Percentiles rank a stretch among this genome's conserved stretches.
Conservation (phyloP, 2,888 invertebrate genomes). For the Petrolisthes manimaculis region DNA sequence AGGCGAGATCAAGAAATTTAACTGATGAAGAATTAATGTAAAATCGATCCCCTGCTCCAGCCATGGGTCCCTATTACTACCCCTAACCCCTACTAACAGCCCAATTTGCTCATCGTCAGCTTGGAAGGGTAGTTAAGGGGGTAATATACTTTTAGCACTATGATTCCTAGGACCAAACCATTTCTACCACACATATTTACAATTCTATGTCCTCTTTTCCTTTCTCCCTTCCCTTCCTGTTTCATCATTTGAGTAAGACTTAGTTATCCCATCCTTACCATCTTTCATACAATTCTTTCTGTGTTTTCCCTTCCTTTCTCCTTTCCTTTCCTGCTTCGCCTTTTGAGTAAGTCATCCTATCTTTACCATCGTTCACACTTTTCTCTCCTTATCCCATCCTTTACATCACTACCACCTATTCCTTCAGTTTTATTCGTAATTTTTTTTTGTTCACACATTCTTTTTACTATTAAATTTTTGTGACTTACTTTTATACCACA, state of each 20-base stretch:
- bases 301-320: neutral
- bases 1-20: slow-evolving; percentile 53
- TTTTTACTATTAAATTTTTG: too few species aligned
- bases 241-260: neutral
- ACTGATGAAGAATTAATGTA: slow-evolving; percentile 55
- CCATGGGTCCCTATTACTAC: neutral
- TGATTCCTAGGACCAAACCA: neutral
- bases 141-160: neutral
- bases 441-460: too few species aligned
- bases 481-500: too few species aligned
- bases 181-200: neutral
- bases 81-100: neutral
- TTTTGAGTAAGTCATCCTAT: neutral
- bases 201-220: neutral
- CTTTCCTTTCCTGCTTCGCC: neutral
- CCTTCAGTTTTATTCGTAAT: too few species aligned
- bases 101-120: neutral
- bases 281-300: neutral
- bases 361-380: neutral
- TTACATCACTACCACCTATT: too few species aligned
- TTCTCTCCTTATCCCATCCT: neutral
- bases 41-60: slow-evolving; percentile 52
- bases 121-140: too few species aligned
- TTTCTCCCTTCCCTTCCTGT: neutral
- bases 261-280: neutral